phyloP scores from a whole-genome alignment of 2,888 invertebrate genomes.

The Heliconius sara region DNA sequence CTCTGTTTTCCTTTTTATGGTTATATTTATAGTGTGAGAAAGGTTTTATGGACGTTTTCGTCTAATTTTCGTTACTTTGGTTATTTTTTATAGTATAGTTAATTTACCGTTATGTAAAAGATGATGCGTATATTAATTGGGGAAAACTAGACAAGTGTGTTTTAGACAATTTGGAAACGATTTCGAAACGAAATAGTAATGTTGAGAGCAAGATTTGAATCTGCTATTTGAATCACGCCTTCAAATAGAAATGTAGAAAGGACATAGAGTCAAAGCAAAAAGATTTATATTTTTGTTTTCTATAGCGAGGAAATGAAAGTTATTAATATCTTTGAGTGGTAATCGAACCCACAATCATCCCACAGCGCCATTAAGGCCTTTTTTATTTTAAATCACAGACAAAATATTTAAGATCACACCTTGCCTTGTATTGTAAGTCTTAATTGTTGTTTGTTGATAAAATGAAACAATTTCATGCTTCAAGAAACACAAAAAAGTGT shows the following conservation, averaged over 20 bases:
- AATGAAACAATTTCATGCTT: conserved; percentile 14
- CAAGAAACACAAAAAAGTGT: background rate
- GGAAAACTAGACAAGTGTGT: background rate
- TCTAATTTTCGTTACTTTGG: background rate
- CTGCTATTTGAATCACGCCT: background rate
- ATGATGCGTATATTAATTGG: background rate
- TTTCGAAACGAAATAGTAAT: background rate
- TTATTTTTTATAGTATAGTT: background rate
- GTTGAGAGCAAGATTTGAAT: no score
- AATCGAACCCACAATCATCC: background rate
- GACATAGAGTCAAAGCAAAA: background rate
- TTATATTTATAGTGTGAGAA: conserved; percentile 27
- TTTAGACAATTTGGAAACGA: background rate
- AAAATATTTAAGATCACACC: background rate
- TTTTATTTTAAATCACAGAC: background rate
- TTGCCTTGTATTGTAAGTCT: background rate
- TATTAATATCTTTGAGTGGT: background rate
- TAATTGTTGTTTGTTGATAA: background rate
- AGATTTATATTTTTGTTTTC: background rate
- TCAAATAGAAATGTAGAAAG: background rate
- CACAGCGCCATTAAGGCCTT: background rate
- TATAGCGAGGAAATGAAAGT: no score
- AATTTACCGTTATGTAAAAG: conserved; percentile 6
- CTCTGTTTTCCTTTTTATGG: conserved; percentile 32
- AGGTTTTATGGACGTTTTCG: background rate